Evolutionary conservation across 2,113 vertebrate species (phyloP), one percentile per base, ranked within the genome.

Genomic region (Mustela nigripes): DNA sequence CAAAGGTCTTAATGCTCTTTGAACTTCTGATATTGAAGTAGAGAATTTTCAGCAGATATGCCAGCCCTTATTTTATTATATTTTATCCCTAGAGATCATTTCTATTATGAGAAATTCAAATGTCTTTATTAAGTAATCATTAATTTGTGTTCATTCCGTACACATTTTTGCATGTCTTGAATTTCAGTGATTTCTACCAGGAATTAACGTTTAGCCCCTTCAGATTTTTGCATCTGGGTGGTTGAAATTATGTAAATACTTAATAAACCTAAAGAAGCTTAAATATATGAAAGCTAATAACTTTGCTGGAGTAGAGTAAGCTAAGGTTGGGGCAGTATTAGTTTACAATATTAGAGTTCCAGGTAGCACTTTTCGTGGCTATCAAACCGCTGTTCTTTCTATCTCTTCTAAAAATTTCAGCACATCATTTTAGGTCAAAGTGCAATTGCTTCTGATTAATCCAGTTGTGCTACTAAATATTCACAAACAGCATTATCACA

Each of bases 81-180:
- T 60, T 89, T 94, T 93, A 94, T 94, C 42, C n/a, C 24, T 58
- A 50, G 42, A 65, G 31, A 89, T 79, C 95, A 74, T 95, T 95
- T 97, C 58, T 82, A 50, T 92, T 91, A 90, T 95, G 28, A 82
- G 14, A 95, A 97, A 95, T 94, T 94, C 50, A 86, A 84, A 84
- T 91, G 10, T 67, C 31, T 89, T 94, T 91, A 96, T 96, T 78
- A 69, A 84, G 80, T 90, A 80, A 78, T 93, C 24, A 79, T 81
- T 85, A 81, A 90, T 88, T 76, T 36, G 15, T 81, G 4, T 48
- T 94, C 62, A 60, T 74, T 96, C 62, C 89, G 58, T 83, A 65
- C 11, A 69, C 24, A 45, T 58, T 22, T 80, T 12, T 84, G 12
- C 28, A 53, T 81, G 18, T 95, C 69, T 94, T 89, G 22, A 5